phyloP scores from a whole-genome alignment of 92 coral and sea anemone species.

The Porites rus region DNA sequence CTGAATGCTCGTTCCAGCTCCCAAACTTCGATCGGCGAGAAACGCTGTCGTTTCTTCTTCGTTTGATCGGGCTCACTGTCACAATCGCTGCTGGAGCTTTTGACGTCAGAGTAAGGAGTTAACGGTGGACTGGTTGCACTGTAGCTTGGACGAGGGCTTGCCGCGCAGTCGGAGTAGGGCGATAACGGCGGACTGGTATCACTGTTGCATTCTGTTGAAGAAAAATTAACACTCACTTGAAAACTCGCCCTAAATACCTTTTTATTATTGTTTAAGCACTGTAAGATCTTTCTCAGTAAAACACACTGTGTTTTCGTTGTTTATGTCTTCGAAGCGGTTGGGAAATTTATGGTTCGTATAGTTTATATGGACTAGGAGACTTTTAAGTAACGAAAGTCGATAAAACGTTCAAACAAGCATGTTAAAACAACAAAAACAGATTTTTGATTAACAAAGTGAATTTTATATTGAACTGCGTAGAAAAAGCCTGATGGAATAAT shows the following conservation, averaged over 20 bases:
- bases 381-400: too few relatives aligned
- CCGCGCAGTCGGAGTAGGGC: neutral
- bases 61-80: slow-evolving; percentile 33
- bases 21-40: slow-evolving; percentile 29
- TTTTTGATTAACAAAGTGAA: neutral
- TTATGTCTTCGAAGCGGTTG: too few relatives aligned
- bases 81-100: slow-evolving; percentile 15
- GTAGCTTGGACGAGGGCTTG: slow-evolving; percentile 1
- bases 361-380: too few relatives aligned
- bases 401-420: neutral
- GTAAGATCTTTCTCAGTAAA: too few relatives aligned
- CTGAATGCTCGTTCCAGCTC: slow-evolving; percentile 33
- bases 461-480: too few relatives aligned
- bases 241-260: too few relatives aligned
- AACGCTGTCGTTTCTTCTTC: slow-evolving; percentile 28
- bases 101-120: neutral
- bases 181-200: neutral
- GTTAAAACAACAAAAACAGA: neutral
- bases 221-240: too few relatives aligned
- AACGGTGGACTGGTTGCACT: neutral
- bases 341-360: too few relatives aligned
- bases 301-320: too few relatives aligned
- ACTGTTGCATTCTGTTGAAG: neutral
- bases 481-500: too few relatives aligned
- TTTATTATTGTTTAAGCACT: too few relatives aligned